Conservation (phyloP, 2,797 vertebrate genomes). For the Sebastes cheni region DNA sequence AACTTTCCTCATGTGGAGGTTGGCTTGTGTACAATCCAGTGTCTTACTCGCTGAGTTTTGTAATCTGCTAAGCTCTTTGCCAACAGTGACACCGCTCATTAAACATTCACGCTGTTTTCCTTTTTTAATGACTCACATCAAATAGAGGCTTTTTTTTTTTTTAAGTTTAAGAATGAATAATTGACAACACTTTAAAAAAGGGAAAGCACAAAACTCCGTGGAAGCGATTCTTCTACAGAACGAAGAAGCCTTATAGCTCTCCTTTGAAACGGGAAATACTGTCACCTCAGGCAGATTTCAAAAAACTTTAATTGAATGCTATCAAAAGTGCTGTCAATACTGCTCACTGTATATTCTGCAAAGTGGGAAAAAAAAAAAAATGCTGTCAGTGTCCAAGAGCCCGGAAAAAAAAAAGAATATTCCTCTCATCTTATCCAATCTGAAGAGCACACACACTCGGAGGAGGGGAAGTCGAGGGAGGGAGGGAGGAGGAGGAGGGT, state of each 20-base stretch:
- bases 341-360: conserved; percentile 43
- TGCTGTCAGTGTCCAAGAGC: conserved; percentile 49
- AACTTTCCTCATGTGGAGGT: conserved; percentile 8
- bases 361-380: conserved; percentile 29
- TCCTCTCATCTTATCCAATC: conserved; percentile 50
- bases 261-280: conserved; percentile 44
- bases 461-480: neutral
- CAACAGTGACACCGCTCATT: conserved; percentile 16
- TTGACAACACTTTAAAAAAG: conserved; percentile 11
- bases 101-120: conserved; percentile 44
- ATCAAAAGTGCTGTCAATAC: conserved; percentile 67
- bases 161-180: conserved; percentile 43
- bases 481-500: neutral
- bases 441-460: conserved; percentile 19
- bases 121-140: conserved; percentile 46
- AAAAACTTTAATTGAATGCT: conserved; percentile 58
- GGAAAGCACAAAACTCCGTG: neutral
- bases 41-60: neutral
- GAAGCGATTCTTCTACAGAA: conserved; percentile 28
- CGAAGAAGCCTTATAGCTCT: conserved; percentile 1
- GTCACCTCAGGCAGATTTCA: conserved; percentile 48
- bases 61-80: conserved; percentile 2
- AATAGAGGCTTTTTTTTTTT: conserved; percentile 15
- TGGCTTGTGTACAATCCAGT: neutral
- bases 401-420: conserved; percentile 28